Evolutionary conservation across 2,888 invertebrate species (phyloP), one percentile per base, ranked within the genome.

Genomic region (Dioctria linearis): DNA sequence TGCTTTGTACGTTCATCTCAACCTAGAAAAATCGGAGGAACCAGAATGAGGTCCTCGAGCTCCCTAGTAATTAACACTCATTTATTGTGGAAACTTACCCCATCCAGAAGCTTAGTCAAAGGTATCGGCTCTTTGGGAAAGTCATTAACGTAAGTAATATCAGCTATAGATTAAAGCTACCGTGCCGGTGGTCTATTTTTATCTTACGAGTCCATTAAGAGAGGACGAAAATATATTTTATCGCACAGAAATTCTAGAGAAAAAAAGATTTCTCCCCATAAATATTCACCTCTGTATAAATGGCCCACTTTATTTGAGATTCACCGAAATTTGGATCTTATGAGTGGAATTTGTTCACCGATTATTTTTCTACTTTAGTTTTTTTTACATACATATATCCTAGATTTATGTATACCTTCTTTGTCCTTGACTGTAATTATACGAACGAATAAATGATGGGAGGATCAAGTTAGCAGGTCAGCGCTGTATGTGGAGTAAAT

Each of bases 111-210:
- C 66, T n/a, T n/a, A 66, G 66, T n/a, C 13, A 40, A 13, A 6
- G 59, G 73, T 57, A 73, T 73, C 73, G 73, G 59, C 57, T 73
- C 57, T n/a, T 54, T 57, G 40, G 73, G 73, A 73, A 59, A 59
- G 42, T 42, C 73, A 73, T 73, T 73, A 73, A 40, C 59, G 73
- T 57, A 73, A 57, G 43, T 57, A 40, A 73, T 73, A 73, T 57
- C 73, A 51, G 73, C 73, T 40, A 73, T 73, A 57, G 57, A 73
- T 73, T 73, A 73, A 73, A 73, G 42, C 57, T 73, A 51, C 71
- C 43, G 57, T 57, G 42, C 42, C 42, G 39, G 57, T 13, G 73
- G 59, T 73, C 5, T 39, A 42, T 42, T 54, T 42, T 5, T 37
- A 40, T n/a, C 39, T 6, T 43, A n/a, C 42, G 8, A 73, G 73